phyloP scores from a whole-genome alignment of 1,140 invertebrate genomes.

The Drosophila orosa region DNA sequence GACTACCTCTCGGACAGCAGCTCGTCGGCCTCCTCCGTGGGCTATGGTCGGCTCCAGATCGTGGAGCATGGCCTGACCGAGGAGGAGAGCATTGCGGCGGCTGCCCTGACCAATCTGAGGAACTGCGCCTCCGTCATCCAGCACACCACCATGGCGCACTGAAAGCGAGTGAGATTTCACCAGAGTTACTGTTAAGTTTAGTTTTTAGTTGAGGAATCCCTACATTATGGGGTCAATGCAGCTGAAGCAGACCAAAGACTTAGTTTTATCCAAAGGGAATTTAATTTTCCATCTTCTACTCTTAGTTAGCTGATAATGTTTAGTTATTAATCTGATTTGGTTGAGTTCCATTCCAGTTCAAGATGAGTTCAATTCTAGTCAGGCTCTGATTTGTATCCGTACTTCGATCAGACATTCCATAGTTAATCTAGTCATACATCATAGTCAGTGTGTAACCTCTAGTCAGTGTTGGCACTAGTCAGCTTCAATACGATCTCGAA shows the following conservation, averaged over 20 bases:
- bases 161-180: conserved; percentile 54
- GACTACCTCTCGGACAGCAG: conserved; percentile 75
- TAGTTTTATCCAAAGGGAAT: conserved; percentile 54
- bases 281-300: conserved; percentile 31
- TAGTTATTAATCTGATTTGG: conserved; percentile 43
- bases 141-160: conserved; percentile 83
- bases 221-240: conserved; percentile 40
- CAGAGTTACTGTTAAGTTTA: conserved; percentile 60
- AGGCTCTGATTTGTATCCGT: conserved; percentile 44
- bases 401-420: conserved; percentile 60
- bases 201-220: conserved; percentile 31
- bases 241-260: conserved; percentile 77
- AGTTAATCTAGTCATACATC: conserved; percentile 38
- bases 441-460: conserved; percentile 51
- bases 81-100: conserved; percentile 83
- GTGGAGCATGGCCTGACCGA: conserved; percentile 80
- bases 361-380: conserved; percentile 69
- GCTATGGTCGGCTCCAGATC: conserved; percentile 75
- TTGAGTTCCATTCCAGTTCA: conserved; percentile 24
- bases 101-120: conserved; percentile 79
- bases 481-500: conserved; percentile 71
- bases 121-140: conserved; percentile 84
- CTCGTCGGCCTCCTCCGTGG: conserved; percentile 58
- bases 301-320: conserved; percentile 51
- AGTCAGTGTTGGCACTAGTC: conserved; percentile 57